Base-by-base conservation (phyloP, 1,140 invertebrate species). In the Hirudo medicinalis region DNA sequence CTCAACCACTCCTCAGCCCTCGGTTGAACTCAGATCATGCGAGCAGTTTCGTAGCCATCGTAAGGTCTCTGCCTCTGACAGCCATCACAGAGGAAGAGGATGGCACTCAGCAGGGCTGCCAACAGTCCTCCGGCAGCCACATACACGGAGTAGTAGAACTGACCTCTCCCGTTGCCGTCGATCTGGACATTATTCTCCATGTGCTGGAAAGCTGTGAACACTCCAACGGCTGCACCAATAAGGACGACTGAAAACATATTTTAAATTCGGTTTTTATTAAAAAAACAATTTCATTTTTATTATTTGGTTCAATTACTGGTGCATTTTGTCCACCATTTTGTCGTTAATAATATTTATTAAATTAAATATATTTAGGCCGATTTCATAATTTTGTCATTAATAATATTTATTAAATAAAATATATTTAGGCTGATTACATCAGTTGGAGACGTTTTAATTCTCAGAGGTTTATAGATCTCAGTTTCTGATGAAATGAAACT, bases 141-240 rank as follows among this genome's bases (percentile, higher is more conserved):
- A 36, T 32, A 68, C 27, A 68, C 22, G 25, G 27, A 25, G 27
- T 43, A 68, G 20, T 32, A 29, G 67, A 68, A 68, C 6, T 29
- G 27, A 22, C 57, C 29, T 20, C 22, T 32, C 8, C 67, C 36
- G 29, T 25, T 68, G 57, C 13, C 11, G 11, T 25, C 22, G 22
- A 63, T 63, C 57, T 63, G 57, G 3, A 63, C 57, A 27, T 68
- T 68, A 8, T 68, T 68, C 20, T 32, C 27, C 36, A 29, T 43
- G 27, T 68, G n/a, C n/a, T 68, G 67, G 36, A 68, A 68, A 40
- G 22, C 67, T 15, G 36, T 43, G 67, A 68, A 68, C n/a, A 68
- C 67, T 29, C 67, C 67, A n/a, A 68, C 36, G 2, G 67, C 67
- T 32, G 67, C 67, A n/a, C 27, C 67, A 11, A 68, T 68, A 3